These are phyloP conservation scores for Tanaodytes sp. DNA, from an alignment of 2,888 invertebrate genomes.

Conservation along the genomic window DNA sequence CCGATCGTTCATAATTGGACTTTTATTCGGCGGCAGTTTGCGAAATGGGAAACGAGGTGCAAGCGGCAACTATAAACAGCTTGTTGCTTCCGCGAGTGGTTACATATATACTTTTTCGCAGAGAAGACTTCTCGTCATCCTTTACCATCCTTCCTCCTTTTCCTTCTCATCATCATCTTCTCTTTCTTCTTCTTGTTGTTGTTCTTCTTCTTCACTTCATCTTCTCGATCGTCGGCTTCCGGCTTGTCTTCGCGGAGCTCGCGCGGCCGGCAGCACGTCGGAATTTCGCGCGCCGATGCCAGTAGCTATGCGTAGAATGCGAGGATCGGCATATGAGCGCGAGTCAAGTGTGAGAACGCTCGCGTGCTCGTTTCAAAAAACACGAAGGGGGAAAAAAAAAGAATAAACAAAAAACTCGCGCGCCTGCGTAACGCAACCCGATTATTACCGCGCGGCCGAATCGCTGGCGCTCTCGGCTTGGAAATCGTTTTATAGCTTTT, in stretches of 20 bases:
- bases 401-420: slow-evolving; percentile 30
- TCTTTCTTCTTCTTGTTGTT: no score
- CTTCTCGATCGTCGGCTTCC: slow-evolving; percentile 6
- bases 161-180: slow-evolving; percentile 3
- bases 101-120: slow-evolving; percentile 50
- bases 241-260: slow-evolving; percentile 46
- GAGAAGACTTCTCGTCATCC: slow-evolving; percentile 43
- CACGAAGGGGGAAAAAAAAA: not conserved
- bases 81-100: slow-evolving; percentile 70
- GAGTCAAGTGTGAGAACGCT: slow-evolving; percentile 55
- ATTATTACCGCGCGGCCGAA: slow-evolving; percentile 30
- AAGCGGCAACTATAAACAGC: slow-evolving; percentile 70
- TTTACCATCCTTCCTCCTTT: slow-evolving; percentile 27
- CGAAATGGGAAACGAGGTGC: slow-evolving; percentile 57
- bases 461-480: slow-evolving; percentile 35
- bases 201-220: slow-evolving; percentile 16
- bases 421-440: slow-evolving; percentile 35
- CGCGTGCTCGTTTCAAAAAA: slow-evolving; percentile 53
- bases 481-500: slow-evolving; percentile 45
- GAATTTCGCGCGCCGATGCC: slow-evolving; percentile 58
- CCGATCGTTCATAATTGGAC: slow-evolving; percentile 36
- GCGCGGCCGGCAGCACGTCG: slow-evolving; percentile 56
- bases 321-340: slow-evolving; percentile 64
- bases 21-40: slow-evolving; percentile 38
- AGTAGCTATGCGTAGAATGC: slow-evolving; percentile 69